Evolutionary conservation across 2,888 invertebrate genomes (phyloP).

Genomic region (Hirtodrosophila alboralis): DNA sequence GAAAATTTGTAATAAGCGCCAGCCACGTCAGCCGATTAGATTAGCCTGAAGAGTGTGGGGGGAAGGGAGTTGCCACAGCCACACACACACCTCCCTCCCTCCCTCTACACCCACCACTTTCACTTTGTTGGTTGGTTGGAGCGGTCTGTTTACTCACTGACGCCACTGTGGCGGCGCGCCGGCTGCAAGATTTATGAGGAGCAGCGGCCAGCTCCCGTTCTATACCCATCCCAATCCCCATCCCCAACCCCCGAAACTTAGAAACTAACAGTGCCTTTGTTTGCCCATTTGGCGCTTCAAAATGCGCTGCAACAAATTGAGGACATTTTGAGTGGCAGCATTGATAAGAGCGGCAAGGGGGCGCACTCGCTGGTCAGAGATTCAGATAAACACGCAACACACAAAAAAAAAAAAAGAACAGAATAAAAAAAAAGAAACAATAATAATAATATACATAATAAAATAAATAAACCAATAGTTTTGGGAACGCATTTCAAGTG

Average conservation of each 20-base stretch:
- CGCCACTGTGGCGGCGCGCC: conserved; percentile 82
- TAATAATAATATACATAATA: conserved; percentile 28
- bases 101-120: conserved; percentile 45
- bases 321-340: conserved; percentile 76
- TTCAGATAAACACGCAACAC: conserved; percentile 44
- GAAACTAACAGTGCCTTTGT: conserved; percentile 41
- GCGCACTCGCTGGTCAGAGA: conserved; percentile 46
- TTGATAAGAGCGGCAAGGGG: conserved; percentile 48
- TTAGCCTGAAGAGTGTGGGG: conserved; percentile 49
- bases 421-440: conserved; percentile 31
- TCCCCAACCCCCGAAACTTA: not conserved
- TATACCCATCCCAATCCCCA: no score
- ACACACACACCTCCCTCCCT: conserved; percentile 8
- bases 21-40: conserved; percentile 63
- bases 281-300: conserved; percentile 68
- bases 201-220: conserved; percentile 28
- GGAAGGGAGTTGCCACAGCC: conserved; percentile 17
- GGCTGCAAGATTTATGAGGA: conserved; percentile 80
- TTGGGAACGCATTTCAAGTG: conserved; percentile 57
- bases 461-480: conserved; percentile 28
- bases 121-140: conserved; percentile 11
- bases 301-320: conserved; percentile 56
- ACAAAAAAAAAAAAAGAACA: conserved; percentile 16
- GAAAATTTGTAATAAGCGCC: conserved; percentile 76
- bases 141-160: conserved; percentile 77